Evolutionary conservation across 2,888 invertebrate species (phyloP).

Genomic region (Ypsolopha scabrella): DNA sequence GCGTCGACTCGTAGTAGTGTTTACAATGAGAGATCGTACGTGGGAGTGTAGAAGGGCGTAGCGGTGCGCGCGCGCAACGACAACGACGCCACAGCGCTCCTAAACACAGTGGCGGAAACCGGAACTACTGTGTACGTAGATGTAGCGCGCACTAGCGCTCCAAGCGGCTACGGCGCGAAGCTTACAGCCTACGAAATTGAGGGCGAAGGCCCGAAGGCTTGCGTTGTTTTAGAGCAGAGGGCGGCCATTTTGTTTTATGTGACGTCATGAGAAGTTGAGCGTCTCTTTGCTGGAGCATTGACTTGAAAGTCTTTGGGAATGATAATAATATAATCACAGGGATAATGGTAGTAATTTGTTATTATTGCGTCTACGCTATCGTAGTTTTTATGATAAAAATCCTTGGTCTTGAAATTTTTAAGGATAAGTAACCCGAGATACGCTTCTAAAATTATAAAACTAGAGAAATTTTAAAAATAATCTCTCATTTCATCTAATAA

Average conservation of each 20-base stretch:
- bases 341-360: background rate
- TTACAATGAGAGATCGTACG: constrained; percentile 56
- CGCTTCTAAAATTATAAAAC: no score
- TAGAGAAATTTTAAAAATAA: no score
- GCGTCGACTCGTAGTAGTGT: constrained; percentile 39
- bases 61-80: constrained; percentile 30
- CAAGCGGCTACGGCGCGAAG: constrained; percentile 31
- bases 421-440: no score
- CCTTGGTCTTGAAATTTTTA: no score
- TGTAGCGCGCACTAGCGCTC: constrained; percentile 19
- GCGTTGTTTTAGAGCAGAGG: constrained; percentile 18
- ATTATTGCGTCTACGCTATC: background rate
- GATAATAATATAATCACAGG: constrained; percentile 3
- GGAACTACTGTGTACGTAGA: constrained; percentile 38
- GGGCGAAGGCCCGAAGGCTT: constrained; percentile 1
- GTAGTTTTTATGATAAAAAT: no score
- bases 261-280: constrained; percentile 9
- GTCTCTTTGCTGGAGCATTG: background rate
- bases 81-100: constrained; percentile 32
- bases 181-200: constrained; percentile 7
- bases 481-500: no score
- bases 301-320: background rate
- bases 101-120: constrained; percentile 31
- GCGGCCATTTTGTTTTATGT: constrained; percentile 56
- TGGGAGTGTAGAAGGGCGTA: constrained; percentile 47